phyloP scores from a whole-genome alignment of 2,113 vertebrate species.

The Halichoeres trimaculatus region DNA sequence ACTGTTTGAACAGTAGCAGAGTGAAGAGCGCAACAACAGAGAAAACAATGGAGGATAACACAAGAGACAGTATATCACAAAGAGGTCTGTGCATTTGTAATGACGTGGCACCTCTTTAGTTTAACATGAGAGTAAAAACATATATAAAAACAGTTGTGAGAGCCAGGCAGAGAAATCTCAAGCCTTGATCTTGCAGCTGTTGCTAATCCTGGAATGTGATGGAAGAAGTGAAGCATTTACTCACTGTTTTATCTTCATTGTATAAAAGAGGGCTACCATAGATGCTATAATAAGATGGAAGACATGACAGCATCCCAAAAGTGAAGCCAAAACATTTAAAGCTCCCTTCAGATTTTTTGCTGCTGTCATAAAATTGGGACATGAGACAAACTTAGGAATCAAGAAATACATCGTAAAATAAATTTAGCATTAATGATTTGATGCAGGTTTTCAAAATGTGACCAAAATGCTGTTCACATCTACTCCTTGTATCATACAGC shows the following conservation, averaged over 20 bases:
- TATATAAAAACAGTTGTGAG: neutral
- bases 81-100: slow-evolving; percentile 46
- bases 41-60: slow-evolving; percentile 51
- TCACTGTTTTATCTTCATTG: neutral
- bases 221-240: neutral
- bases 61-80: slow-evolving; percentile 43
- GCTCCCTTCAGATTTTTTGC: too few species aligned
- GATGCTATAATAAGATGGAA: too few species aligned
- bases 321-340: too few species aligned
- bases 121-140: slow-evolving; percentile 45
- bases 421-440: too few species aligned
- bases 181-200: neutral
- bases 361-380: too few species aligned
- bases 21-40: slow-evolving; percentile 32
- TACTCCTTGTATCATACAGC: too few species aligned
- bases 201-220: neutral
- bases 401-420: too few species aligned
- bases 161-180: neutral
- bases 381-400: too few species aligned
- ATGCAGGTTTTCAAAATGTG: too few species aligned
- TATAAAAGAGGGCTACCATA: neutral
- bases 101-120: slow-evolving; percentile 39
- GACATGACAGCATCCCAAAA: too few species aligned
- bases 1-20: slow-evolving; percentile 54
- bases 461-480: too few species aligned